Evolutionary conservation across 2,888 invertebrate species (phyloP).

Genomic region (Torymus tubicola): DNA sequence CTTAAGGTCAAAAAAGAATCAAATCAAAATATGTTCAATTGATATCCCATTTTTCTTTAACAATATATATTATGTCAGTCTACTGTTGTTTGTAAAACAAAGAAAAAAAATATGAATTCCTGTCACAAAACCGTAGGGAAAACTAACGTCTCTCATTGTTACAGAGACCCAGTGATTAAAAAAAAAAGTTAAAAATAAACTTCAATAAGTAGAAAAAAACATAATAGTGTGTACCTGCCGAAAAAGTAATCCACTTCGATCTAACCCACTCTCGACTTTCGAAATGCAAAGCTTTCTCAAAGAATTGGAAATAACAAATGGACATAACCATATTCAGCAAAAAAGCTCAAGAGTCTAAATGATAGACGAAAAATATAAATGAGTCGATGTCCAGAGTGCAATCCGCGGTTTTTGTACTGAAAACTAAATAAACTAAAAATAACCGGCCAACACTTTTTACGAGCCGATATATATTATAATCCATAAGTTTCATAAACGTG

Average conservation of each 20-base stretch:
- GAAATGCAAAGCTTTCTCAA: background rate
- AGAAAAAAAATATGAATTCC: too few species aligned
- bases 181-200: background rate
- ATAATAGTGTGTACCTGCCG: constrained; percentile 46
- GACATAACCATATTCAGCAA: background rate
- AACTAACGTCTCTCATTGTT: background rate
- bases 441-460: constrained; percentile 40
- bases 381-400: constrained; percentile 3
- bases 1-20: constrained; percentile 14
- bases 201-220: constrained; percentile 32
- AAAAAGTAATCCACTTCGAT: constrained; percentile 28
- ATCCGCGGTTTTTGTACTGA: constrained; percentile 39
- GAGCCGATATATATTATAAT: constrained; percentile 38
- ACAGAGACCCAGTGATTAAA: constrained; percentile 3
- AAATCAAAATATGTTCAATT: constrained; percentile 34
- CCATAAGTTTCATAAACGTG: constrained; percentile 21
- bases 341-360: background rate
- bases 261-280: constrained; percentile 24
- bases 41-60: background rate
- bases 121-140: background rate
- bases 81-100: too few species aligned
- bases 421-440: constrained; percentile 19
- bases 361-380: constrained; percentile 5
- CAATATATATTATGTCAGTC: too few species aligned
- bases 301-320: background rate